A percentile compares a stretch with the other conserved stretches of the same genome.
Conservation (phyloP, 2,888 invertebrate species). For the Elysia crispata region DNA sequence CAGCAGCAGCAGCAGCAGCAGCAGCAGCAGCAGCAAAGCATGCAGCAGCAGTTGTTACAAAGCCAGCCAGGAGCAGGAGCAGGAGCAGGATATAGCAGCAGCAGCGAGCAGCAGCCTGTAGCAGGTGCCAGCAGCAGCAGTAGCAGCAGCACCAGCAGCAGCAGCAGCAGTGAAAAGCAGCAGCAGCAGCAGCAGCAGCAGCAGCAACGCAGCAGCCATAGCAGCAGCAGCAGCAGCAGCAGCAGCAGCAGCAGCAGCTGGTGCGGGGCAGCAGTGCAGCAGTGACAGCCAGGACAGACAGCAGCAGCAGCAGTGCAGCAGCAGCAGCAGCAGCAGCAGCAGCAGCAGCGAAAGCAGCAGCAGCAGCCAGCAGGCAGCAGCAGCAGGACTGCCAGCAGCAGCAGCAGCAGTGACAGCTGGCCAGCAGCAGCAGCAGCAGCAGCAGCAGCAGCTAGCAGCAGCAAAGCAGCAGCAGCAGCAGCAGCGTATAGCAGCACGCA, state of each 20-base stretch:
- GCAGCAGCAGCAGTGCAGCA: too few relatives aligned
- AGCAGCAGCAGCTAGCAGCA: not conserved
- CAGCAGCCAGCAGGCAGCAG: too few relatives aligned
- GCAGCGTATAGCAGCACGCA: too few relatives aligned
- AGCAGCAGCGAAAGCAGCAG: not conserved
- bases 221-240: not conserved
- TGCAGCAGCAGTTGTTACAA: conserved; percentile 9
- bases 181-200: too few relatives aligned
- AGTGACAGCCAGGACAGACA: not conserved
- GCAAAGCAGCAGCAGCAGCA: too few relatives aligned
- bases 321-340: not conserved
- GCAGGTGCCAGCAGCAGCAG: too few relatives aligned
- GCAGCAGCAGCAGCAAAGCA: not conserved
- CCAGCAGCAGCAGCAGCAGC: not conserved
- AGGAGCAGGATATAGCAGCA: not conserved
- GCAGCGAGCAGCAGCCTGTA: too few relatives aligned
- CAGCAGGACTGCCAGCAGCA: too few relatives aligned
- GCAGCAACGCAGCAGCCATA: too few relatives aligned
- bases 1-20: not conserved
- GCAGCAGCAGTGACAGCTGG: not conserved
- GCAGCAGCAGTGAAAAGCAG: too few relatives aligned
- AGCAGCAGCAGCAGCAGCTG: not conserved
- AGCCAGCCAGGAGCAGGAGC: not conserved
- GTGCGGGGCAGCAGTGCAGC: too few relatives aligned
- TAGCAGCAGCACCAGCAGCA: too few relatives aligned